These are phyloP conservation scores for Epizoanthus rinbou DNA, from an alignment of 92 coral and sea anemone species.

Conservation along the genomic window DNA sequence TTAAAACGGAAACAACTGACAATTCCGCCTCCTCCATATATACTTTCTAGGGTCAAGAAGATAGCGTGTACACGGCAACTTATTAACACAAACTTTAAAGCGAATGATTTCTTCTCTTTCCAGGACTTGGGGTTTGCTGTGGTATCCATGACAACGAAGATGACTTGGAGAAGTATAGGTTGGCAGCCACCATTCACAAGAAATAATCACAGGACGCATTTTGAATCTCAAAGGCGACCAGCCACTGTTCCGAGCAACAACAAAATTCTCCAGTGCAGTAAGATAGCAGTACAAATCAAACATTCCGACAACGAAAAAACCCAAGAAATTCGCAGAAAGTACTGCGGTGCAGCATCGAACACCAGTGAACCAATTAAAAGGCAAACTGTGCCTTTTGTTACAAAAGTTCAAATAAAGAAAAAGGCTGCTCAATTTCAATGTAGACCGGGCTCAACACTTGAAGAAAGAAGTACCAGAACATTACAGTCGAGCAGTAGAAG, in stretches of 20 bases:
- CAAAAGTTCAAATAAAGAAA: constrained; percentile 76
- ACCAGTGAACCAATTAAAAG: constrained; percentile 19
- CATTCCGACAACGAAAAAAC: constrained; percentile 17
- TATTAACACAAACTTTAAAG: too few relatives aligned
- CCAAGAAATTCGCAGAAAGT: constrained; percentile 43
- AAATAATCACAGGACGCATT: constrained; percentile 48
- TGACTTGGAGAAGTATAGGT: constrained; percentile 43
- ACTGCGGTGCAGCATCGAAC: constrained; percentile 18
- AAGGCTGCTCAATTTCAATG: not conserved
- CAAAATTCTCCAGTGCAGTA: constrained; percentile 53
- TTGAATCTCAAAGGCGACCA: constrained; percentile 28
- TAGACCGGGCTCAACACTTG: not conserved
- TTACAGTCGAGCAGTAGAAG: constrained; percentile 10
- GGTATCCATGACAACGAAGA: constrained; percentile 29
- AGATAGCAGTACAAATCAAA: constrained; percentile 49
- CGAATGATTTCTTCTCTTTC: constrained; percentile 1
- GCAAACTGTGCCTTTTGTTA: constrained; percentile 56
- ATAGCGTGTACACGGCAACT: too few relatives aligned
- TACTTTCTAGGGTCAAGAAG: too few relatives aligned
- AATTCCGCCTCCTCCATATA: too few relatives aligned
- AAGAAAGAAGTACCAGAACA: not conserved
- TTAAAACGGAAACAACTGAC: too few relatives aligned
- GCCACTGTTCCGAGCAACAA: constrained; percentile 46
- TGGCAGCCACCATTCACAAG: constrained; percentile 48
- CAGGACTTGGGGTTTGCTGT: constrained; percentile 1